Evolutionary conservation across 2,888 invertebrate species (phyloP), one percentile per base, ranked within the genome.

Genomic region (Tribolium freemani): DNA sequence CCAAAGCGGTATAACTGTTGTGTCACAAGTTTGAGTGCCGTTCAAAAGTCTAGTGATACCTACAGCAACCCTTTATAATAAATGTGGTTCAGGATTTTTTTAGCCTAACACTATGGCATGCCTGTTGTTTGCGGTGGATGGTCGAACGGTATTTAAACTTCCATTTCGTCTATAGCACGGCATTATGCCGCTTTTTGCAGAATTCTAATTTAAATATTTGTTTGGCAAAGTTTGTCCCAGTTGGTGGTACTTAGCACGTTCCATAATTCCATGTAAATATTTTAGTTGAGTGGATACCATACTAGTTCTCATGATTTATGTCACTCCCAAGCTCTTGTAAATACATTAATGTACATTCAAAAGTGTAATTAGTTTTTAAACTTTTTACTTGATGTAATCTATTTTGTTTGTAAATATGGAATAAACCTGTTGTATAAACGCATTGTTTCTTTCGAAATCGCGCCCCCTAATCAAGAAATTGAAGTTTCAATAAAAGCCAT

Each of bases 401-500:
- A 21, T 72, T 72, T 72, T 31, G 69, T 72, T 72, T 72, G 72
- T 72, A 72, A 72, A 72, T 72, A 72, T 10, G 21, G 53, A 71
- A 71, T 71, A 71, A 67, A 72, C 38, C 56, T 72, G 72, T 72
- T 72, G 69, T 72, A 72, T 46, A 72, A 72, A 72, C 9, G 20
- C 48, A 10, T 51, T 26, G 11, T 48, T 21, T 45, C n/a, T 66
- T 71, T 20, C 45, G 26, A 1, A 26, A 26, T 26, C 30, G 11
- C n/a, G 16, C 11, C 38, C 61, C 26, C 87, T 90, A 88, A 89
- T 89, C 89, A 90, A 90, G 90, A 90, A 90, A 90, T 90, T 90
- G 90, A 89, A 89, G 89, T 89, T 90, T 88, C 90, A 90, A 91
- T 91, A 90, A 90, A 90, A 90, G 89, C 90, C 88, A 90, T 90